These are phyloP conservation scores for Ctenicera cuprea DNA, from an alignment of 2,888 invertebrate genomes.

Conservation along the genomic window DNA sequence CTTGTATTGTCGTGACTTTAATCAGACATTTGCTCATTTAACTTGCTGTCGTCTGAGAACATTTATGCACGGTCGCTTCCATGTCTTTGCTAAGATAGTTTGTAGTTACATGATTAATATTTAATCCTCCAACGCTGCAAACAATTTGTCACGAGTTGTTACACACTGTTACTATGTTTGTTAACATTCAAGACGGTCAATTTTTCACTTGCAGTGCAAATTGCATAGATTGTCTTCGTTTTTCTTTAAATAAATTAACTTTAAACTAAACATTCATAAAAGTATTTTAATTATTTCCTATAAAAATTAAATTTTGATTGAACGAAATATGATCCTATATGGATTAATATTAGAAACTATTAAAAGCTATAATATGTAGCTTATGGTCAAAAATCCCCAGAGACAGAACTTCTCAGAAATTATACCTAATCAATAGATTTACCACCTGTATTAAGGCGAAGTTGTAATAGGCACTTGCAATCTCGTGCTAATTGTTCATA, in stretches of 20 bases:
- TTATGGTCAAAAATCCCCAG: conserved; percentile 2
- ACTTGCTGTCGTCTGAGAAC: background rate
- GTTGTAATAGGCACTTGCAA: conserved; percentile 15
- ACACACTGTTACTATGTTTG: background rate
- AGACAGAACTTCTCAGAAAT: conserved; percentile 2
- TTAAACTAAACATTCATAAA: too few relatives aligned
- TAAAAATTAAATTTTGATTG: too few relatives aligned
- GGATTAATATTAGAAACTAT: too few relatives aligned
- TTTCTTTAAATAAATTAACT: too few relatives aligned
- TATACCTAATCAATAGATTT: background rate
- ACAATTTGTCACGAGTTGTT: conserved; percentile 13
- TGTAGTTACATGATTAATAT: conserved; percentile 10
- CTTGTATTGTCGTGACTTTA: background rate
- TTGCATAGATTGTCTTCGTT: too few relatives aligned
- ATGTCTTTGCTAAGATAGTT: conserved; percentile 8
- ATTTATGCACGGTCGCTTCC: conserved; percentile 13
- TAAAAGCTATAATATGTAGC: background rate
- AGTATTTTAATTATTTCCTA: too few relatives aligned
- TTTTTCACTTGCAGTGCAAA: background rate
- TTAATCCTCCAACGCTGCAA: conserved; percentile 1
- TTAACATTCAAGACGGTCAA: background rate
- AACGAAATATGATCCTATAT: too few relatives aligned
- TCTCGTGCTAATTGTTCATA: conserved; percentile 18
- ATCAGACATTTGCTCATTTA: conserved; percentile 6
- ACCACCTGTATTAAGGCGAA: background rate